These are phyloP conservation scores for Heteronetta atricapilla DNA, from an alignment of 2,113 vertebrate species.

Conservation along the genomic window DNA sequence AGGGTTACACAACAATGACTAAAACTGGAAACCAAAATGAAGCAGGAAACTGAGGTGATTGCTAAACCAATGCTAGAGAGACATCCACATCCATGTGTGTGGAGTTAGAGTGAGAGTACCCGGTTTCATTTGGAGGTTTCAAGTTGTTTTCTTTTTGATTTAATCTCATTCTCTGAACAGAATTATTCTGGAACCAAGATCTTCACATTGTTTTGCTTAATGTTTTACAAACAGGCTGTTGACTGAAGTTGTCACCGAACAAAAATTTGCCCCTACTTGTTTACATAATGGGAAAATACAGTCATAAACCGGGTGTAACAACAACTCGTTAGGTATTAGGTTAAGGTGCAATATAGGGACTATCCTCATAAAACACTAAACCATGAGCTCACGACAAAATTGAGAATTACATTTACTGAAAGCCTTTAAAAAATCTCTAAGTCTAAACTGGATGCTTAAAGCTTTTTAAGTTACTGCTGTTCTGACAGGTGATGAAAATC, in stretches of 20 bases:
- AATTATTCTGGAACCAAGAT: neutral
- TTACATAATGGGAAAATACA: slow-evolving; percentile 27
- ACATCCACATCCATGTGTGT: neutral
- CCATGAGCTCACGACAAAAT: neutral
- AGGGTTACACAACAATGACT: slow-evolving; percentile 58
- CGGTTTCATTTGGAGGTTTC: neutral
- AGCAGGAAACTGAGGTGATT: slow-evolving; percentile 42
- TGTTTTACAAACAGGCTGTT: slow-evolving; percentile 32
- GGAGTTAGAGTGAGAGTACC: neutral
- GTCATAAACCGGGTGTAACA: neutral
- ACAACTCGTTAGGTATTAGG: neutral
- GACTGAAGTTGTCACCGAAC: slow-evolving; percentile 46
- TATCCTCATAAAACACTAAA: neutral
- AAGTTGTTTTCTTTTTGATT: slow-evolving; percentile 35
- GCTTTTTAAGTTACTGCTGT: neutral
- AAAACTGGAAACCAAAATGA: slow-evolving; percentile 31
- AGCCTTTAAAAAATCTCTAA: neutral
- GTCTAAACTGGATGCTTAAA: neutral
- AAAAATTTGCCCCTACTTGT: slow-evolving; percentile 28
- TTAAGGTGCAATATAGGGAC: slow-evolving; percentile 2
- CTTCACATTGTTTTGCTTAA: slow-evolving; percentile 37
- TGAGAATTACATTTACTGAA: neutral
- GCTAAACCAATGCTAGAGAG: neutral
- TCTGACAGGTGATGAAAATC: neutral
- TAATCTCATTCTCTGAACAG: neutral